Evolutionary conservation across 2,113 vertebrate genomes (phyloP).

Genomic region (Pedionomus torquatus): DNA sequence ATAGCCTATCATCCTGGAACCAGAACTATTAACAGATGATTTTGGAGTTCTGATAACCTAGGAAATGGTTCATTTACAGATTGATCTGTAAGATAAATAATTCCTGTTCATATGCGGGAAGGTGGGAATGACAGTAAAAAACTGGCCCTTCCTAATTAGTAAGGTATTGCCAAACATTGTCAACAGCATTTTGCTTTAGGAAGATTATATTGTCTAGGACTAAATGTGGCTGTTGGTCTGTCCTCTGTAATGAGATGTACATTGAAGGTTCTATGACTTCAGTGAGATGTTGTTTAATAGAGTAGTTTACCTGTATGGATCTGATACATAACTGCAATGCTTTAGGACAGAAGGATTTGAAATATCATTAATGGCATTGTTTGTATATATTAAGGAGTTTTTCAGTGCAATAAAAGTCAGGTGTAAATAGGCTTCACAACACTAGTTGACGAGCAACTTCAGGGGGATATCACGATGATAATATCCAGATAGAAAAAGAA

Average conservation of each 20-base stretch:
- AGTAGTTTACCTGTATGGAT: neutral
- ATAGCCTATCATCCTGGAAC: neutral
- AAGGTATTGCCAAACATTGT: neutral
- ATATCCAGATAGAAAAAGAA: neutral
- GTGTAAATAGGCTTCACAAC: neutral
- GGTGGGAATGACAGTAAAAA: neutral
- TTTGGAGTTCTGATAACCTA: neutral
- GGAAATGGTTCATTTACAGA: neutral
- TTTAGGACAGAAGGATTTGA: neutral
- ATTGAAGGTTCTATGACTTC: neutral
- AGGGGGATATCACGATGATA: neutral
- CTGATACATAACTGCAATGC: neutral
- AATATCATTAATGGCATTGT: neutral
- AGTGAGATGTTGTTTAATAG: neutral
- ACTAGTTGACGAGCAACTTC: neutral
- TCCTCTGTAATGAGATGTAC: neutral
- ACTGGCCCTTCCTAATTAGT: neutral
- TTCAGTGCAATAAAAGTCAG: neutral
- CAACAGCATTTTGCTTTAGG: neutral
- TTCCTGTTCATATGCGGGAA: neutral
- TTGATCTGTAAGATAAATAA: neutral
- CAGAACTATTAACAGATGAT: neutral
- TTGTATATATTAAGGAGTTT: neutral
- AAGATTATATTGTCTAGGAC: neutral
- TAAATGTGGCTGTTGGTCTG: neutral